These are phyloP conservation scores for Luehdorfia chinensis DNA, from an alignment of 1,140 invertebrate genomes.

Conservation along the genomic window DNA sequence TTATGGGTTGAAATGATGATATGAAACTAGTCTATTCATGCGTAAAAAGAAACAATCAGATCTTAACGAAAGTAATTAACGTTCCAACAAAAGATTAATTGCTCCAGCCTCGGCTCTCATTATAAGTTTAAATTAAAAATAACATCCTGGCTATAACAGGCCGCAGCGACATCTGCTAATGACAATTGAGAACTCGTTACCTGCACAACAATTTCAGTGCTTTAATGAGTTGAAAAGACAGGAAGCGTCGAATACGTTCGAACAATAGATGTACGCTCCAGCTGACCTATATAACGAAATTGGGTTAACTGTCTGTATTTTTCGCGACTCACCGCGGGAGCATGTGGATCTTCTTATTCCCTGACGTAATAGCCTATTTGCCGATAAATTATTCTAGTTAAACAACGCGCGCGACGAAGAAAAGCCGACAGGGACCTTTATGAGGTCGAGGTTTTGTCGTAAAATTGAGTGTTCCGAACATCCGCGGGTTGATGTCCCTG, in stretches of 20 bases:
- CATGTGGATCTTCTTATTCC: conserved; percentile 29
- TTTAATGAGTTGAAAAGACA: conserved; percentile 33
- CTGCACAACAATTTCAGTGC: conserved; percentile 27
- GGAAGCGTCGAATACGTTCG: conserved; percentile 27
- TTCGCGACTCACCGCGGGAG: conserved; percentile 28
- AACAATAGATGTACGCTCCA: conserved; percentile 32
- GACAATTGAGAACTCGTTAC: conserved; percentile 23
- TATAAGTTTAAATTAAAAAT: conserved; percentile 19
- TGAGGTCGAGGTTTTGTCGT: conserved; percentile 8
- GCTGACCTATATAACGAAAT: conserved; percentile 42
- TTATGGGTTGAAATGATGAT: no score
- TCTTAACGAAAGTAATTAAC: conserved; percentile 16
- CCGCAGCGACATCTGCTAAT: conserved; percentile 19
- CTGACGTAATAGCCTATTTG: conserved; percentile 43
- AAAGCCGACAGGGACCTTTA: conserved; percentile 4
- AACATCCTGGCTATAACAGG: conserved; percentile 15
- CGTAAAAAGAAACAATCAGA: conserved; percentile 6
- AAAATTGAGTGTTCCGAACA: conserved; percentile 12
- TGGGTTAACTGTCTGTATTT: conserved; percentile 51
- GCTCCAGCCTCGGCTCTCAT: conserved; percentile 11
- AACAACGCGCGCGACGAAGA: conserved; percentile 9
- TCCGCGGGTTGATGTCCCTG: not conserved
- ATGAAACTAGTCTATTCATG: no score
- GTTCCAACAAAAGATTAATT: conserved; percentile 16
- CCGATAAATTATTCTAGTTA: conserved; percentile 49